Evolutionary conservation across 2,113 vertebrate genomes (phyloP).

Genomic region (Pelobates fuscus): DNA sequence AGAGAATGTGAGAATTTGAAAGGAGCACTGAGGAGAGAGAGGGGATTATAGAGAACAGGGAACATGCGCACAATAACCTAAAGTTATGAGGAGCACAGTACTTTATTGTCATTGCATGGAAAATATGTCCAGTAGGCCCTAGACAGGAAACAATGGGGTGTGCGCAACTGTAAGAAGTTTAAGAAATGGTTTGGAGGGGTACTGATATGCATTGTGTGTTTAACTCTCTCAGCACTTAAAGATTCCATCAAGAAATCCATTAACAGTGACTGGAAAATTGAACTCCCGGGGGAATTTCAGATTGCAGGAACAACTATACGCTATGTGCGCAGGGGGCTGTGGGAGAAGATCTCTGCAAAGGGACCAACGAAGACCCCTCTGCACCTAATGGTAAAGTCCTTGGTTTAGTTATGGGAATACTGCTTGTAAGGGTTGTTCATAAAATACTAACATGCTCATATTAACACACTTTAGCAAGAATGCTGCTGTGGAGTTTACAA

Average conservation of each 20-base stretch:
- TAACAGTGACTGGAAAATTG: constrained; percentile 98
- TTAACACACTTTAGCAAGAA: no score
- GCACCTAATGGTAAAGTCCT: constrained; percentile 88
- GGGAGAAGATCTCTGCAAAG: constrained; percentile 98
- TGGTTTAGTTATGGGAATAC: no score
- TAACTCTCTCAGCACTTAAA: constrained; percentile 80
- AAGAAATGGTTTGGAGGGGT: not conserved
- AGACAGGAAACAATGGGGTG: not conserved
- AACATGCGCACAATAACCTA: constrained; percentile 1
- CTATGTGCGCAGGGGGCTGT: constrained; percentile 93
- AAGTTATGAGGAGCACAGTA: not conserved
- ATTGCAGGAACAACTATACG: constrained; percentile 94
- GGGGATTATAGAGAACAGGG: constrained; percentile 28
- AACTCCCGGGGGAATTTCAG: constrained; percentile 95
- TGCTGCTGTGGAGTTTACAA: no score
- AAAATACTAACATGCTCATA: no score
- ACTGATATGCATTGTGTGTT: constrained; percentile 3
- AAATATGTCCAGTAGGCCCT: not conserved
- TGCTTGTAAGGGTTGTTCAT: no score
- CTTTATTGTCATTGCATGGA: constrained; percentile 20
- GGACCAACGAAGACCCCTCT: constrained; percentile 93
- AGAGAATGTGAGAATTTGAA: constrained; percentile 39
- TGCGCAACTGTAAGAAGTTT: not conserved
- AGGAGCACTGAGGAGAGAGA: constrained; percentile 16
- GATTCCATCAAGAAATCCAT: constrained; percentile 92